These are phyloP conservation scores for Silurus meridionalis DNA, from an alignment of 2,113 vertebrate species.

Conservation along the genomic window DNA sequence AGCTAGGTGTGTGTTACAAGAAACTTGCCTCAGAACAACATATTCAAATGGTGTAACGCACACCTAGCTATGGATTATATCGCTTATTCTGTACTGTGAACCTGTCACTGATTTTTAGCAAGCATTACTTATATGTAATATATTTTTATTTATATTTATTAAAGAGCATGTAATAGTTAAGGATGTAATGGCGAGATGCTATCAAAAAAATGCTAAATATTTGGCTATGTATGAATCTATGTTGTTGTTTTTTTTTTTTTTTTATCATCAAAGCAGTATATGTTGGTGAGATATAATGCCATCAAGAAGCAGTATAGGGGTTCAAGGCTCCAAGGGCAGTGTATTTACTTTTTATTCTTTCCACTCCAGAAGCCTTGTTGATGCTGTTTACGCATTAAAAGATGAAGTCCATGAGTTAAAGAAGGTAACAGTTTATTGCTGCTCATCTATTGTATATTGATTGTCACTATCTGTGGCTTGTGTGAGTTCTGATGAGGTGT, in stretches of 20 bases:
- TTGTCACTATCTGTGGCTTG: too few relatives aligned
- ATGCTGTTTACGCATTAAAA: slow-evolving; percentile 96
- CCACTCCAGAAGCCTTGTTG: slow-evolving; percentile 88
- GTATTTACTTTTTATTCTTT: not conserved
- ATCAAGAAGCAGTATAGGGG: not conserved
- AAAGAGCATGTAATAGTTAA: not conserved
- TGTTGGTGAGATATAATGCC: not conserved
- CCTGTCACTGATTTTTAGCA: too few relatives aligned
- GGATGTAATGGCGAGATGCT: not conserved
- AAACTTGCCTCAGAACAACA: too few relatives aligned
- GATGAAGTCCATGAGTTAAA: slow-evolving; percentile 97
- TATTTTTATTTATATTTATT: not conserved
- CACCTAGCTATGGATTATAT: too few relatives aligned
- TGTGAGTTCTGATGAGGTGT: not conserved
- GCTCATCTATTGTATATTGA: not conserved
- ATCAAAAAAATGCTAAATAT: not conserved
- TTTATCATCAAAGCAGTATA: not conserved
- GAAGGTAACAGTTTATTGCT: slow-evolving; percentile 76
- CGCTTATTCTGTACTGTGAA: too few relatives aligned
- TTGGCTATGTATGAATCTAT: too few relatives aligned
- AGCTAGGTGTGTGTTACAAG: too few relatives aligned
- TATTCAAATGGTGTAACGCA: too few relatives aligned
- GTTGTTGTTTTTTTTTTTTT: not conserved
- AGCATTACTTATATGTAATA: too few relatives aligned
- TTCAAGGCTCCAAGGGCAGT: not conserved